Conservation (phyloP, 92 coral and sea anemone species). For the Porites lobata region DNA sequence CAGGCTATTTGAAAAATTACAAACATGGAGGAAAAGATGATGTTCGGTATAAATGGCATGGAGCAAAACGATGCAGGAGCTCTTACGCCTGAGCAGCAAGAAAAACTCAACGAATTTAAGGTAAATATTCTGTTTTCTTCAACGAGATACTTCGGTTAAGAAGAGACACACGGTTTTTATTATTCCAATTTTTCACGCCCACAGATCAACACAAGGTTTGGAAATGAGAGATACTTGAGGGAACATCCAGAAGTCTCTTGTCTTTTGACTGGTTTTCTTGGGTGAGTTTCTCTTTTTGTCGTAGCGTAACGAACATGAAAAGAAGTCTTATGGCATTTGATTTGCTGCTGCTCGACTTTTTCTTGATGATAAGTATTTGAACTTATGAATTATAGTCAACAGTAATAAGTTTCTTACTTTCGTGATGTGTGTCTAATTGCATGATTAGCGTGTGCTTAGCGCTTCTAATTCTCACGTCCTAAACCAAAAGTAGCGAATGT, state of each 20-base stretch:
- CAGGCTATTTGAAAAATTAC: not conserved
- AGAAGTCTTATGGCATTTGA: not conserved
- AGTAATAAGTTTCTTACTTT: too few relatives aligned
- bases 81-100: constrained; percentile 75
- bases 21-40: constrained; percentile 69
- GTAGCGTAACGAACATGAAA: not conserved
- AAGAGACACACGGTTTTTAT: not conserved
- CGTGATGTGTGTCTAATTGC: too few relatives aligned
- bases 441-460: too few relatives aligned
- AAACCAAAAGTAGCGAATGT: too few relatives aligned
- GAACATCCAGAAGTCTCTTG: constrained; percentile 91
- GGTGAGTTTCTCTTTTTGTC: constrained; percentile 58
- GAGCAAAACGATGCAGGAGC: constrained; percentile 80
- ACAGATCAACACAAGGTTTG: constrained; percentile 84
- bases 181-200: not conserved
- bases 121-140: constrained; percentile 23
- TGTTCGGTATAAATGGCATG: constrained; percentile 77
- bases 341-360: not conserved
- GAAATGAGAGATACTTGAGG: constrained; percentile 82
- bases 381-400: too few relatives aligned
- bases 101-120: constrained; percentile 78
- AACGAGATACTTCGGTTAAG: too few relatives aligned
- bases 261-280: constrained; percentile 81
- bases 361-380: not conserved
- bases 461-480: too few relatives aligned